These are phyloP conservation scores for Alouatta caraya DNA, from an alignment of 2,797 vertebrate species.

Conservation along the genomic window DNA sequence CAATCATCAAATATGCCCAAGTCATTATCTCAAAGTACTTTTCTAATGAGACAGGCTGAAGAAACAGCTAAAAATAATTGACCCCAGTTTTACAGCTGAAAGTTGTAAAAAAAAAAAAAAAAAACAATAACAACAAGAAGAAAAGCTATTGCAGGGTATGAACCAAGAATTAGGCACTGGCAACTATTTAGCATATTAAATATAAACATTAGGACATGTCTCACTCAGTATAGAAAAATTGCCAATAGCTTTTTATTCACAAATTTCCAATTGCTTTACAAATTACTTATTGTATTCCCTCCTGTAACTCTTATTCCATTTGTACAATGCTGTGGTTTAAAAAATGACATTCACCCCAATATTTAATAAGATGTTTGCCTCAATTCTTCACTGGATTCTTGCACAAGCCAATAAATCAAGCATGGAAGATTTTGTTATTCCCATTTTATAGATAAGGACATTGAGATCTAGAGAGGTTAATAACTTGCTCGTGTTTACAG, in stretches of 20 bases:
- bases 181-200: conserved; percentile 71
- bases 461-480: conserved; percentile 30
- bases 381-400: conserved; percentile 12
- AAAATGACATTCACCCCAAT: not conserved
- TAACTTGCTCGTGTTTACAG: not conserved
- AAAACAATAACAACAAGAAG: not conserved
- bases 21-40: conserved; percentile 82
- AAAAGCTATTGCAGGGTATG: conserved; percentile 53
- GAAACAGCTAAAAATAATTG: conserved; percentile 81
- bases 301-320: conserved; percentile 44
- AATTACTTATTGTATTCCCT: conserved; percentile 30
- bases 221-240: conserved; percentile 62
- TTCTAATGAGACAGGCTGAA: conserved; percentile 77
- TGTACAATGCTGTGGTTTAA: not conserved
- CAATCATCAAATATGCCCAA: conserved; percentile 81
- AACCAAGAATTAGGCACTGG: conserved; percentile 69
- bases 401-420: not conserved
- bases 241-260: conserved; percentile 58
- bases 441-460: conserved; percentile 62
- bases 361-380: conserved; percentile 52
- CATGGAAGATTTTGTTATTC: conserved; percentile 24
- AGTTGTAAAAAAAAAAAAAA: conserved; percentile 32
- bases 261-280: conserved; percentile 66
- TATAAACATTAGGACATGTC: conserved; percentile 70
- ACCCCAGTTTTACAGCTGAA: conserved; percentile 70